A percentile compares a stretch with the other conserved stretches of the same genome.
Conservation (phyloP, 2,113 vertebrate genomes). For the Halichoerus grypus region DNA sequence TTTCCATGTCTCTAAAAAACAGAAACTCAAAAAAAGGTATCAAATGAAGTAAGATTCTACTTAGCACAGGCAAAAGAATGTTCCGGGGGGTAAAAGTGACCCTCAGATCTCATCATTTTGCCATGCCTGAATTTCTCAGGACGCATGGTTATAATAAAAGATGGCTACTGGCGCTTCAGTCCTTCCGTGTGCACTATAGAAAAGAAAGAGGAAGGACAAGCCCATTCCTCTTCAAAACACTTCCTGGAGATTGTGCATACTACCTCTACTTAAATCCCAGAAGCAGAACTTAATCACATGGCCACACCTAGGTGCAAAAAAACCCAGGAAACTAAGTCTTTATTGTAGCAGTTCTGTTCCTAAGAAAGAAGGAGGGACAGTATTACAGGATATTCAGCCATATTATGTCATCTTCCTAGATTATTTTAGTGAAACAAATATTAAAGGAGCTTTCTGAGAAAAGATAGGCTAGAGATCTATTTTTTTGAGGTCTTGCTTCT, state of each 20-base stretch:
- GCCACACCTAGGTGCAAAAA: background rate
- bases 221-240: background rate
- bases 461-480: background rate
- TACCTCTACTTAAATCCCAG: background rate
- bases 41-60: background rate
- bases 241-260: background rate
- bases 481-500: background rate
- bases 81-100: background rate
- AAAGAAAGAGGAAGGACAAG: background rate
- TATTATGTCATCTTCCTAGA: background rate
- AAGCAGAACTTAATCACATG: background rate
- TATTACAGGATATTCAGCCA: background rate
- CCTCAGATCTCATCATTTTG: background rate
- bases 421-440: background rate
- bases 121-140: background rate
- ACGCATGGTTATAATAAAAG: background rate
- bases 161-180: background rate
- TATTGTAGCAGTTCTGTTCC: background rate
- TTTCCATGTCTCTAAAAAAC: background rate
- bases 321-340: background rate
- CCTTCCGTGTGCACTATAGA: rapidly evolving
- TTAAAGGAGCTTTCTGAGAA: background rate
- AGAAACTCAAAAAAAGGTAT: background rate
- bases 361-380: background rate
- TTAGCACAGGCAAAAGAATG: background rate